Evolutionary conservation across 1,140 invertebrate genomes (phyloP).

Genomic region (Glossosoma conforme): DNA sequence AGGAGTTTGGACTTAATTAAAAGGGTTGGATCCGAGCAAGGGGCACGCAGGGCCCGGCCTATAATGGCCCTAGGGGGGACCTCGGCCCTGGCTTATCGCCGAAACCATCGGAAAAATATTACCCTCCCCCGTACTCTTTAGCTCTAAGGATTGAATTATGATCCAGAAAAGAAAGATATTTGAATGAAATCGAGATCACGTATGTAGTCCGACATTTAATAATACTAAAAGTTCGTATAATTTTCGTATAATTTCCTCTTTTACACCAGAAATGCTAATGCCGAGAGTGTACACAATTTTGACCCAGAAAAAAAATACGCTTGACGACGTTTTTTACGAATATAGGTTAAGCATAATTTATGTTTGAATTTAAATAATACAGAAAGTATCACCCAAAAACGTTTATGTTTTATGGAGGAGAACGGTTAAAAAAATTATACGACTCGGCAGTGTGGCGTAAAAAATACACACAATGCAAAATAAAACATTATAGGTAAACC

Average conservation of each 20-base stretch:
- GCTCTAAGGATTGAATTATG: neutral
- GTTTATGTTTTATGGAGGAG: too few species aligned
- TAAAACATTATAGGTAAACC: too few species aligned
- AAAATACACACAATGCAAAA: too few species aligned
- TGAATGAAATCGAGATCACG: conserved; percentile 15
- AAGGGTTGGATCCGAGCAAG: conserved; percentile 23
- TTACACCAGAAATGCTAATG: neutral
- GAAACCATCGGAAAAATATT: conserved; percentile 21
- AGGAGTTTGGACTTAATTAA: conserved; percentile 33
- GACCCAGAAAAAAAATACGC: too few species aligned
- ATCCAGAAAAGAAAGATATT: neutral
- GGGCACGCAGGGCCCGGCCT: conserved; percentile 6
- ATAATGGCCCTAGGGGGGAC: conserved; percentile 11
- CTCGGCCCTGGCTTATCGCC: neutral
- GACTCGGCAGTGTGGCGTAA: too few species aligned
- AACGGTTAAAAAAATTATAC: too few species aligned
- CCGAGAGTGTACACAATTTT: neutral
- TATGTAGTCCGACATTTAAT: conserved; percentile 10
- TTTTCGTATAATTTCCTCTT: too few species aligned
- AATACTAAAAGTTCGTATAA: neutral
- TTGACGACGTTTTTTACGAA: too few species aligned
- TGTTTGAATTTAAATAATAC: too few species aligned
- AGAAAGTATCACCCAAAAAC: too few species aligned
- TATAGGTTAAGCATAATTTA: too few species aligned
- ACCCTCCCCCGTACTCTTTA: conserved; percentile 1